These are phyloP conservation scores for Hypocryptadius cinnamomeus DNA, from an alignment of 2,113 vertebrate genomes.

Conservation along the genomic window DNA sequence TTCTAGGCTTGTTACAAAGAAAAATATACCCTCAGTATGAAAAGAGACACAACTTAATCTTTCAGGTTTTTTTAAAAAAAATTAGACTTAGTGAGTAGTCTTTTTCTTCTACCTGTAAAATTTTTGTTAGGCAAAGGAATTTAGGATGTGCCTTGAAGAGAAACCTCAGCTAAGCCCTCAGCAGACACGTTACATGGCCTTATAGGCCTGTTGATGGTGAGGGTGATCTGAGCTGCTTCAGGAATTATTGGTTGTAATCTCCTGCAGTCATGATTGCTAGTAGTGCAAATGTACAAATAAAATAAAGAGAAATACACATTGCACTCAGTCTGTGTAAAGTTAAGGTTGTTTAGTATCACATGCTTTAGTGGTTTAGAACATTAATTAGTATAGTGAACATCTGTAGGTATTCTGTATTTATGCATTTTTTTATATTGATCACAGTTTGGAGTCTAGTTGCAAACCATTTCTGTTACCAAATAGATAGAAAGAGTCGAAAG, in stretches of 20 bases:
- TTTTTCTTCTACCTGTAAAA: not conserved
- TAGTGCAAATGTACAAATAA: not conserved
- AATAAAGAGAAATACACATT: not conserved
- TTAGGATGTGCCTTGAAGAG: not conserved
- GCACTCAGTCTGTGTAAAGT: not conserved
- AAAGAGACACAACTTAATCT: not conserved
- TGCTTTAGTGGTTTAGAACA: not conserved
- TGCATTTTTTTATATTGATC: not conserved
- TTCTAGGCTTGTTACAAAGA: not conserved
- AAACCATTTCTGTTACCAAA: not conserved
- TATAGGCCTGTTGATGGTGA: not conserved
- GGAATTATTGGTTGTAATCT: not conserved
- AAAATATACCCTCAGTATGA: not conserved
- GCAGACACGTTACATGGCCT: accelerated
- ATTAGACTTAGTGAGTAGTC: not conserved
- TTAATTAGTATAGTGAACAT: not conserved
- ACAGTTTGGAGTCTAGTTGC: not conserved
- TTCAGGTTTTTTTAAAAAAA: not conserved
- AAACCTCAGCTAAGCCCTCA: not conserved
- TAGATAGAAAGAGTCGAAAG: not conserved
- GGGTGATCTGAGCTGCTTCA: not conserved
- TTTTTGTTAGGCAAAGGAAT: not conserved
- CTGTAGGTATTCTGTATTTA: not conserved
- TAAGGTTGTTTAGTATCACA: not conserved
- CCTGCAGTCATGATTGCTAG: not conserved